Evolutionary conservation across 2,797 vertebrate species (phyloP), one percentile per base, ranked within the genome.

Genomic region (Sphenodon punctatus): DNA sequence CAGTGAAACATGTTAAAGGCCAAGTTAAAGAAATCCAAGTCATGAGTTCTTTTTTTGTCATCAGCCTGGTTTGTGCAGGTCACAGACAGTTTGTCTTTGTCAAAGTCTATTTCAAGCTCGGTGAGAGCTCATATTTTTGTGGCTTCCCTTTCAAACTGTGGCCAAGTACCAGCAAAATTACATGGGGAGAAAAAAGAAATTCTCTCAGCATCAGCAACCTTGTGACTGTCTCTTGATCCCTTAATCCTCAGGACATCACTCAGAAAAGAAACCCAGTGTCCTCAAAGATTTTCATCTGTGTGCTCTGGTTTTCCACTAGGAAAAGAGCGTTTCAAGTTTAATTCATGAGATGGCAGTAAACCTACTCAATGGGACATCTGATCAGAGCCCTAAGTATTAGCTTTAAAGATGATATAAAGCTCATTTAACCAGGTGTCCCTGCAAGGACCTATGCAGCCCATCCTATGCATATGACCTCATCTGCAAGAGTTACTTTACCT

Each of bases 401-500:
- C 17, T 27, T 39, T 51, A 12, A 66, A 72, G 75, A 80, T 34
- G 55, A 71, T 67, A 67, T 4, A 36, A 27, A 5, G 3, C 38
- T 39, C 2, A 5, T 66, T 68, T 83, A 85, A 42, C 67, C 11
- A 59, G 53, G 1, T 55, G 51, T 48, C 38, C 72, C 66, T 32
- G 70, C 55, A 61, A 55, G 71, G 14, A 6, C 25, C 68, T 4
- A 23, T 43, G 46, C 15, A 34, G 49, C 46, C 4, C 46, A 48
- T 48, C 39, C 41, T 59, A 6, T 8, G 43, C 39, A 61, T 42
- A 19, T 61, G n/a, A 67, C 43, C 20, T 88, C 75, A 71, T 61
- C 63, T 45, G 63, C 23, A 66, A 30, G 53, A 61, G 51, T 56
- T 46, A 83, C 74, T 89, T 56, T 69, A 71, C 84, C 46, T n/a